phyloP scores from a whole-genome alignment of 2,113 vertebrate genomes.

The Panthera uncia region DNA sequence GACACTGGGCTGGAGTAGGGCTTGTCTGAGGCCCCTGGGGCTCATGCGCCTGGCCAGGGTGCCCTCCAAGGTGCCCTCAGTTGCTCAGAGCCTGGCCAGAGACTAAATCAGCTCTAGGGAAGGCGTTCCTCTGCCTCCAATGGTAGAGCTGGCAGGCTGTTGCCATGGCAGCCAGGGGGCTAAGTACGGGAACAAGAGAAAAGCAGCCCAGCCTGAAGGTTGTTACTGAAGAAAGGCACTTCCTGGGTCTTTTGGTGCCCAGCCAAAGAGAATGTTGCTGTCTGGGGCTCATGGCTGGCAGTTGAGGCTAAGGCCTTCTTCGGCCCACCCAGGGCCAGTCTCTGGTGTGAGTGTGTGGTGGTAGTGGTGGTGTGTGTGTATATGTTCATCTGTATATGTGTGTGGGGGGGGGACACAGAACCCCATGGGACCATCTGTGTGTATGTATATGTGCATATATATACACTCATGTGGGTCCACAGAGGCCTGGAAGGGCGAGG shows the following conservation, averaged over 20 bases:
- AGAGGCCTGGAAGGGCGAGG: conserved; percentile 15
- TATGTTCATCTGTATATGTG: conserved; percentile 53
- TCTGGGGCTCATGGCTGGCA: neutral
- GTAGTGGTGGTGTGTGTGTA: neutral
- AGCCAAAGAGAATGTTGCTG: neutral
- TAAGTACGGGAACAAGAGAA: neutral
- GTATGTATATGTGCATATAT: neutral
- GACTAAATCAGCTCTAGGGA: neutral
- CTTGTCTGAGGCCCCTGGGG: neutral
- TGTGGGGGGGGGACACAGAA: conserved; percentile 69
- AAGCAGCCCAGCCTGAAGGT: neutral
- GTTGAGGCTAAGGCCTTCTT: neutral
- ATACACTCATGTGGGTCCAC: conserved; percentile 43
- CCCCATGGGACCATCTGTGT: neutral
- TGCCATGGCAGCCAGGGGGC: neutral
- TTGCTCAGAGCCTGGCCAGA: neutral
- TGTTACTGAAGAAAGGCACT: neutral
- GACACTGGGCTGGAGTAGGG: neutral
- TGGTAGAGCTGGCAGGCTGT: neutral
- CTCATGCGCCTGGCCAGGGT: neutral
- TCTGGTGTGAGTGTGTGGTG: neutral
- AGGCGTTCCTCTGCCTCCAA: neutral
- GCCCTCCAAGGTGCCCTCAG: neutral
- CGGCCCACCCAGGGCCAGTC: neutral
- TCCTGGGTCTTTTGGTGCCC: neutral